These are phyloP conservation scores for Condylura cristata DNA, from an alignment of 2,113 vertebrate species.

Conservation along the genomic window DNA sequence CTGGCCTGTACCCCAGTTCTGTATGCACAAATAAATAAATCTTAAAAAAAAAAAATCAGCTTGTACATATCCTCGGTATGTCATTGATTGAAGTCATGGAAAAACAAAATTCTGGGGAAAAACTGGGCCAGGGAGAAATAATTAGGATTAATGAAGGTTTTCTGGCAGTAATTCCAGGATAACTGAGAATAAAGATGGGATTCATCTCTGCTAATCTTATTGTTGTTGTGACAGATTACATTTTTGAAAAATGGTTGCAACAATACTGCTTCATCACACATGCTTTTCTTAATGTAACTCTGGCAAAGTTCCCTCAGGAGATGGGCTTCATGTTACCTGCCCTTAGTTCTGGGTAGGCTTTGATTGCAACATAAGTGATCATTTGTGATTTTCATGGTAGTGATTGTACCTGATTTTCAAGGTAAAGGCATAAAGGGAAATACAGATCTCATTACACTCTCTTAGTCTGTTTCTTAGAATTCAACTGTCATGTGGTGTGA, in stretches of 20 bases:
- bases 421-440: not conserved
- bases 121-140: not conserved
- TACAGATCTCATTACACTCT: not conserved
- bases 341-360: not conserved
- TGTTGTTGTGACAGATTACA: not conserved
- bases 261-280: not conserved
- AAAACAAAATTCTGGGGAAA: not conserved
- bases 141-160: not conserved
- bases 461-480: not conserved
- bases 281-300: not conserved
- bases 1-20: too few species aligned
- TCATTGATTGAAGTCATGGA: not conserved
- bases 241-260: not conserved
- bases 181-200: not conserved
- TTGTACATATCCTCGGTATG: not conserved
- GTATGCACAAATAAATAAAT: too few species aligned
- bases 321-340: not conserved
- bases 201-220: not conserved
- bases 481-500: not conserved
- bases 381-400: not conserved
- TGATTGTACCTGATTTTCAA: not conserved
- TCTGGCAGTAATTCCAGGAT: not conserved
- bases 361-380: not conserved
- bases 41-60: not conserved
- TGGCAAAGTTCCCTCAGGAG: not conserved